Conservation (phyloP, 2,888 invertebrate genomes). For the Iselma pallidipennis region DNA sequence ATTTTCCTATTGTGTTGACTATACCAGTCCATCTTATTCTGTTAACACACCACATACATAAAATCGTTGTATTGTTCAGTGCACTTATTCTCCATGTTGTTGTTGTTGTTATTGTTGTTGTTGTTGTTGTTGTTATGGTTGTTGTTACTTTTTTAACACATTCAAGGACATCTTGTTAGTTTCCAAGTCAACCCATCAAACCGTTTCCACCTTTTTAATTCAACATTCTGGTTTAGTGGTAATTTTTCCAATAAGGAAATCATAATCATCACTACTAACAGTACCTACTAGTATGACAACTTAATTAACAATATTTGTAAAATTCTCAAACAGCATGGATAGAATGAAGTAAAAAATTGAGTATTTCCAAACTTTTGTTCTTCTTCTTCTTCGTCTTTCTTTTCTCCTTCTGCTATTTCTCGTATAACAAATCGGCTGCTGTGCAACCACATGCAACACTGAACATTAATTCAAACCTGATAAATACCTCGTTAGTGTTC, state of each 20-base stretch:
- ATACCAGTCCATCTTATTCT: too few relatives aligned
- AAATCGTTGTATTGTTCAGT: not conserved
- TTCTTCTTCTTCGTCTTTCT: not conserved
- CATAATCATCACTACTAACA: too few relatives aligned
- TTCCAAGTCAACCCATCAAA: constrained; percentile 11
- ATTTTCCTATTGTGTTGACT: too few relatives aligned
- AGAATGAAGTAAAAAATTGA: too few relatives aligned
- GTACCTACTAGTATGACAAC: too few relatives aligned
- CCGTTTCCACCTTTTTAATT: constrained; percentile 10
- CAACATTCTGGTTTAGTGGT: not conserved
- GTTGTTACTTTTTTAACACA: not conserved
- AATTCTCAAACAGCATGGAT: too few relatives aligned
- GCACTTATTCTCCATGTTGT: not conserved
- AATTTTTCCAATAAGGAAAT: too few relatives aligned
- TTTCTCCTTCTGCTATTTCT: too few relatives aligned
- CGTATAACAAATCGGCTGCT: constrained; percentile 1
- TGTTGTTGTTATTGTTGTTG: not conserved
- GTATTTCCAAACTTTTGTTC: too few relatives aligned
- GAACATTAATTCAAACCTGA: constrained; percentile 9
- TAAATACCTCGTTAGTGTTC: constrained; percentile 17
- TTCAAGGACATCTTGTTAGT: constrained; percentile 5
- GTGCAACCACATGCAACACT: constrained; percentile 16
- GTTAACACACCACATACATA: not conserved
- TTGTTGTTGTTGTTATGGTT: not conserved
- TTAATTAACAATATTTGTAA: too few relatives aligned